These are phyloP conservation scores for Eilema griseolum DNA, from an alignment of 2,888 invertebrate genomes.

Conservation along the genomic window DNA sequence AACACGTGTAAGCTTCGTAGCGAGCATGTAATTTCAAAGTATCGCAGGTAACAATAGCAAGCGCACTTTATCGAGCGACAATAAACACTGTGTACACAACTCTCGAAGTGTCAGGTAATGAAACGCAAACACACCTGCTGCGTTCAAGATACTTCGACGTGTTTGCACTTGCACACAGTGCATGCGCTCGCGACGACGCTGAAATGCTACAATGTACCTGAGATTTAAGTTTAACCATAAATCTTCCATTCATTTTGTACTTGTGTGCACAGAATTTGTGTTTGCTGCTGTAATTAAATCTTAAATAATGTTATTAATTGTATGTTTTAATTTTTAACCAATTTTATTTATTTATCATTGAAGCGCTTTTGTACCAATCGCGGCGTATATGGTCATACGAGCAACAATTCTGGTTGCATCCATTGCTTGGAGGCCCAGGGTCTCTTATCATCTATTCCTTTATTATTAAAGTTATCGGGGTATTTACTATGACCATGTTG, in stretches of 20 bases:
- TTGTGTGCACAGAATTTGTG: not conserved
- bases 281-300: not conserved
- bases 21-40: constrained; percentile 21
- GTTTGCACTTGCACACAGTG: constrained; percentile 53
- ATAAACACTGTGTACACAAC: constrained; percentile 36
- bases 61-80: constrained; percentile 27
- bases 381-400: no score
- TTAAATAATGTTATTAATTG: not conserved
- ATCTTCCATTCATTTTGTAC: constrained; percentile 4
- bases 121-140: constrained; percentile 75
- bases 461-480: no score
- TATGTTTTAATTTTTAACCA: not conserved
- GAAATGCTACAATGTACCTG: constrained; percentile 9
- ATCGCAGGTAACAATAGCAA: constrained; percentile 3
- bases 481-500: no score
- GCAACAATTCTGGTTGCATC: not conserved
- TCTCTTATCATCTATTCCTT: no score
- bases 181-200: constrained; percentile 40
- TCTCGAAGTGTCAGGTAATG: constrained; percentile 58
- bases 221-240: not conserved
- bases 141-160: constrained; percentile 49
- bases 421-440: not conserved
- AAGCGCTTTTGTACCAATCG: no score
- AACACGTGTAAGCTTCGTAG: not conserved
- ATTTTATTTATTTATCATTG: no score